A percentile compares a stretch with the other conserved stretches of the same genome.
phyloP scores from a whole-genome alignment of 2,888 invertebrate genomes.

The Dryadula phaetusa region DNA sequence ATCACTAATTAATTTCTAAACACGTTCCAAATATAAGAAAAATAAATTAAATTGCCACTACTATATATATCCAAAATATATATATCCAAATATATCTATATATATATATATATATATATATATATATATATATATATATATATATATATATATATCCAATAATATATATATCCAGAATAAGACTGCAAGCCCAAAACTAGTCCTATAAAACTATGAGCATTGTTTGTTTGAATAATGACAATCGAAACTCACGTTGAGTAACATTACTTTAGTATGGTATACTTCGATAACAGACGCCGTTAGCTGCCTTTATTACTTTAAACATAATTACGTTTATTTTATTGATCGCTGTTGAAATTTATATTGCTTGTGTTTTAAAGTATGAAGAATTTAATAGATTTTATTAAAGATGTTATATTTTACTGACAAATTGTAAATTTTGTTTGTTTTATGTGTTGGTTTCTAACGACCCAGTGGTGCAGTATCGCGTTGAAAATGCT shows the following conservation, averaged over 20 bases:
- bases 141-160: too few relatives aligned
- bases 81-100: too few relatives aligned
- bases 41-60: too few relatives aligned
- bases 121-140: too few relatives aligned
- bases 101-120: too few relatives aligned
- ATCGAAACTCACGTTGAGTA: slow-evolving; percentile 1
- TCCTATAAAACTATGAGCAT: slow-evolving; percentile 28
- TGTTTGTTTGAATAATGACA: slow-evolving; percentile 31
- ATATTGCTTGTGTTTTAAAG: slow-evolving; percentile 1
- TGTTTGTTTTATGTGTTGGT: neutral
- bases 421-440: slow-evolving; percentile 14
- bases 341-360: slow-evolving; percentile 2
- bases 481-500: too few relatives aligned
- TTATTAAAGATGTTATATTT: neutral
- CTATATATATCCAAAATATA: too few relatives aligned
- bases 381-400: slow-evolving; percentile 1
- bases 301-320: slow-evolving; percentile 3
- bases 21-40: too few relatives aligned
- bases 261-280: slow-evolving; percentile 5
- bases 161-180: slow-evolving; percentile 21
- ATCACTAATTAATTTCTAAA: too few relatives aligned
- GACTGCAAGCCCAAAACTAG: neutral
- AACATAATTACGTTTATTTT: slow-evolving; percentile 20
- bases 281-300: neutral
- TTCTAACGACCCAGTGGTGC: too few relatives aligned